Conservation (phyloP, 2,113 vertebrate species). For the Ardeotis arabs region DNA sequence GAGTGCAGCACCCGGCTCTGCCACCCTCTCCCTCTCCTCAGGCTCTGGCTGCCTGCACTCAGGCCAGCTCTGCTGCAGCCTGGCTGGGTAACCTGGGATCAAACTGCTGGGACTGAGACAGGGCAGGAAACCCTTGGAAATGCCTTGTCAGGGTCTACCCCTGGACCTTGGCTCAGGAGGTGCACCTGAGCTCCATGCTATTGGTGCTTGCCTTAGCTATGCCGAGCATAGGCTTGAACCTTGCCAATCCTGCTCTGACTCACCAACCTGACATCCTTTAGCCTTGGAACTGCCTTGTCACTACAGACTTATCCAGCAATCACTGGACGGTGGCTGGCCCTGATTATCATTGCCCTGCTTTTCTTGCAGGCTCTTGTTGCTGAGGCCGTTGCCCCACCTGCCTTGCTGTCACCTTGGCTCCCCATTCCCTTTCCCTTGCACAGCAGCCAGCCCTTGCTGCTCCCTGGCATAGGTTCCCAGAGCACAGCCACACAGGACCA, state of each 20-base stretch:
- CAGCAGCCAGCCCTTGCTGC: not conserved
- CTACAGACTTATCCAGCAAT: not conserved
- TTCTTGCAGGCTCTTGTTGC: not conserved
- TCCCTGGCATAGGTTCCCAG: not conserved
- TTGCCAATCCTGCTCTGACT: not conserved
- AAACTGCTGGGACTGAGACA: not conserved
- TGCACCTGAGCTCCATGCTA: not conserved
- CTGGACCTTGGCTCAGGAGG: not conserved
- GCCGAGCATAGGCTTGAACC: not conserved
- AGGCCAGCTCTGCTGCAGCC: not conserved
- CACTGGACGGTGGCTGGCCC: fast-evolving
- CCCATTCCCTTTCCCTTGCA: not conserved
- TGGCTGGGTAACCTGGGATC: not conserved
- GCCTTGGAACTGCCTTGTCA: not conserved
- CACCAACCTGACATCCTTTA: not conserved
- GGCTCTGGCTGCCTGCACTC: fast-evolving
- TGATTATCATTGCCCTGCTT: not conserved
- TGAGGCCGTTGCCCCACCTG: not conserved
- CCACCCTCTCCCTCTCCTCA: not conserved
- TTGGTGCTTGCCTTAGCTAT: not conserved
- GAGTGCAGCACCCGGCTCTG: not conserved
- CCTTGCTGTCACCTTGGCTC: not conserved
- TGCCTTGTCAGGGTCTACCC: not conserved
- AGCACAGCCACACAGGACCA: not conserved
- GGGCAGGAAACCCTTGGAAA: not conserved